Percentiles rank a stretch among this genome's conserved stretches.
These are phyloP conservation scores for Drosophila bocqueti DNA, from an alignment of 1,140 invertebrate genomes.

Conservation along the genomic window DNA sequence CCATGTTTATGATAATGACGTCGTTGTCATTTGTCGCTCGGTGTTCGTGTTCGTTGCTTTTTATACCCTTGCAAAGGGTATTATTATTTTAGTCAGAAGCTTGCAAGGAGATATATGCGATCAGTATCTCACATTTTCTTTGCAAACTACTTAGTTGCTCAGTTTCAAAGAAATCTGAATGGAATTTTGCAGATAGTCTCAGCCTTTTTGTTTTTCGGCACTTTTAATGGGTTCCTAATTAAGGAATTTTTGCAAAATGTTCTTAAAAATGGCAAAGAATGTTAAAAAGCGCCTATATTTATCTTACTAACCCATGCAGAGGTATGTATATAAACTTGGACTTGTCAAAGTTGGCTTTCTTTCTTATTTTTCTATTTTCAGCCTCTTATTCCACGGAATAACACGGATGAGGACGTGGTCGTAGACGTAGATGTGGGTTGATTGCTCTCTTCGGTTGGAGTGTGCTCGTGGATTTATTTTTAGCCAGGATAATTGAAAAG, in stretches of 20 bases:
- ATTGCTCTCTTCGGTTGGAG: slow-evolving; percentile 34
- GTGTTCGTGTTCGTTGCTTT: slow-evolving; percentile 5
- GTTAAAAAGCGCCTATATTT: no score
- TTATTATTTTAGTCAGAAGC: background rate
- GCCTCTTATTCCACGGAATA: slow-evolving; percentile 1
- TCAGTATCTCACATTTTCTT: background rate
- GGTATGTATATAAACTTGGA: background rate
- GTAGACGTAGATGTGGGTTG: slow-evolving; percentile 18
- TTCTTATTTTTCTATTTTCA: background rate
- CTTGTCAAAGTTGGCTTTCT: background rate
- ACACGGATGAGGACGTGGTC: slow-evolving; percentile 2
- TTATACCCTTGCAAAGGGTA: background rate
- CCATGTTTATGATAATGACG: slow-evolving; percentile 73
- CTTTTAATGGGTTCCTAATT: no score
- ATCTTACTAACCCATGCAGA: no score
- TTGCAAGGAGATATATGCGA: background rate
- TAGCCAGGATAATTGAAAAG: slow-evolving; percentile 79
- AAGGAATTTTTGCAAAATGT: no score
- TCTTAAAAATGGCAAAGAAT: no score
- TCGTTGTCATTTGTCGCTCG: slow-evolving; percentile 55
- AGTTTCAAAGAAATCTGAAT: background rate
- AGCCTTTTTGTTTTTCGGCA: no score
- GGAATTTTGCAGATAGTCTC: background rate
- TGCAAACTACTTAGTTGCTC: background rate
- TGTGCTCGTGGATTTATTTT: slow-evolving; percentile 58